Conservation (phyloP, 2,797 vertebrate species). For the Rhincodon typus region DNA sequence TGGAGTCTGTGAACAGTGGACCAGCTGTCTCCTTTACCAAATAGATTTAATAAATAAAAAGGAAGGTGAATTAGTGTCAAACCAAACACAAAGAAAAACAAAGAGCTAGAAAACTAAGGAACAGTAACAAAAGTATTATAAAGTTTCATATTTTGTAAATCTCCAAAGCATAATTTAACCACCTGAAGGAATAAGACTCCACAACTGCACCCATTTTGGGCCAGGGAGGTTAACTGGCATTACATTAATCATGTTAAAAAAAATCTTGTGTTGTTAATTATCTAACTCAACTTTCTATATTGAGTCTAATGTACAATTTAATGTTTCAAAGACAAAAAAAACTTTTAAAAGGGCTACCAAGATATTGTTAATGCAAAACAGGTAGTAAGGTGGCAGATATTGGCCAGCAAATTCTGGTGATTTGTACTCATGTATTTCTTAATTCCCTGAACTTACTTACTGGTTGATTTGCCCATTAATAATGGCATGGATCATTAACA, state of each 20-base stretch:
- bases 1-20: background rate
- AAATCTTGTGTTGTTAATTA: background rate
- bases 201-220: background rate
- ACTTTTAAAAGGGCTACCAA: background rate
- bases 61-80: background rate
- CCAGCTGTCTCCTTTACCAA: background rate
- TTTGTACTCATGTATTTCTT: background rate
- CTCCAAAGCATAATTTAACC: background rate
- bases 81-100: background rate
- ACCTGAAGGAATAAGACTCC: background rate
- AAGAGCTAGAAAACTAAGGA: background rate
- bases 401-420: background rate
- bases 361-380: background rate
- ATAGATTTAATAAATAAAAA: background rate
- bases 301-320: background rate
- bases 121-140: background rate
- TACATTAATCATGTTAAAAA: background rate
- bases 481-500: background rate
- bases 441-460: background rate
- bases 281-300: background rate
- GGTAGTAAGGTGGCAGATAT: background rate
- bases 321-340: background rate
- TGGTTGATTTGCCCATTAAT: background rate
- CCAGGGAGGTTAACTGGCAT: background rate
- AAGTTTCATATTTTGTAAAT: too few relatives aligned